Evolutionary conservation across 2,797 vertebrate species (phyloP), one percentile per base, ranked within the genome.

Genomic region (Ataeniobius toweri): DNA sequence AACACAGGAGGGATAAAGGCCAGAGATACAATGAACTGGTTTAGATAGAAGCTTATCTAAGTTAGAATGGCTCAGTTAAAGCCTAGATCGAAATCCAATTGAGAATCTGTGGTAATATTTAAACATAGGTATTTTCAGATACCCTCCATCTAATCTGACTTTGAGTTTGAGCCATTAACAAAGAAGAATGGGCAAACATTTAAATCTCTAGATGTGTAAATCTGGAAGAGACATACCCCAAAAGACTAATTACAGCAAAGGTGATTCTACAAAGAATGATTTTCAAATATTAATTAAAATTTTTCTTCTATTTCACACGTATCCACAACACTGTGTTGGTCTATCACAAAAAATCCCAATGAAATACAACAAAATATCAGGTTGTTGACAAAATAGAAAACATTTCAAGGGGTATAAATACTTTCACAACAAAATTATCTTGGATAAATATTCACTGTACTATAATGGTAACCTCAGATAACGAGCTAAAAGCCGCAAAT

Each of bases 401-500:
- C 41, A 69, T 69, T 69, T 69, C 12, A 46, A 46, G 39, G 41
- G 39, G 22, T 68, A 44, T 26, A 46, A 69, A 44, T 46, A 46
- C 39, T 46, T 46, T 46, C 8, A 1, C 6, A 44, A 69, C 46
- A 44, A 46, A 69, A 51, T 46, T 46, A 18, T 22, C 22, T 58
- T 4, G 44, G 36, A 58, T 67, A 46, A 74, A 71, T 72, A 4
- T 58, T 20, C 2, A 36, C 73, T 69, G 12, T 14, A 61, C 69
- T 28, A 58, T 55, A 12, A 58, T 58, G 31, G 28, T 71, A 77
- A 58, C 31, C 12, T 55, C 36, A 39, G 20, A 6, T 31, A 69
- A 77, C 50, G 36, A 65, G 31, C 74, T 67, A 8, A 71, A 70
- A 76, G 36, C 14, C 22, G 56, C 53, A 53, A 78, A 39, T 41